Conservation (phyloP, 2,797 vertebrate species). For the Sebastes taczanowskii region DNA sequence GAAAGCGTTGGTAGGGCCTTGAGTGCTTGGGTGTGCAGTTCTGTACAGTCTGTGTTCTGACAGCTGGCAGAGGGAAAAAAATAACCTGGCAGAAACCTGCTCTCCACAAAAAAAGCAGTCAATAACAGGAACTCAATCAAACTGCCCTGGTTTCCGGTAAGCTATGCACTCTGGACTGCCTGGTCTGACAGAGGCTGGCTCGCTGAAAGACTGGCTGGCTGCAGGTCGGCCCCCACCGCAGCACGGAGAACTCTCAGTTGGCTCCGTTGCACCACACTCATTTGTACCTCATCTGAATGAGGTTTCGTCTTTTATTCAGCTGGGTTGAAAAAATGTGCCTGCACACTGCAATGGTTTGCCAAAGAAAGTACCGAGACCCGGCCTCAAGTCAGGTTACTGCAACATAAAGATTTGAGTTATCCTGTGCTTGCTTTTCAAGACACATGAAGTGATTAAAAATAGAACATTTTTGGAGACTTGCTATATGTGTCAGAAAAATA, state of each 20-base stretch:
- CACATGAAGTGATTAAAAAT: conserved; percentile 47
- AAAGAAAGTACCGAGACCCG: conserved; percentile 68
- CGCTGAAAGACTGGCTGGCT: conserved; percentile 73
- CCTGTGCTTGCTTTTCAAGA: conserved; percentile 48
- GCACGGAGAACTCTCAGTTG: conserved; percentile 66
- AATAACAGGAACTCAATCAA: conserved; percentile 96
- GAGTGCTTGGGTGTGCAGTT: conserved; percentile 54
- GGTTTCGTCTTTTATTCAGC: conserved; percentile 74
- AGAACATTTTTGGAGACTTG: conserved; percentile 33
- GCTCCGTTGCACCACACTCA: conserved; percentile 68
- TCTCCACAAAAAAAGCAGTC: conserved; percentile 84
- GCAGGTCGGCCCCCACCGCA: conserved; percentile 73
- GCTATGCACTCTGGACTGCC: conserved; percentile 76
- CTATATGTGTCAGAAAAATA: conserved; percentile 23
- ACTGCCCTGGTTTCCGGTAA: conserved; percentile 89
- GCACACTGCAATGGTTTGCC: conserved; percentile 53
- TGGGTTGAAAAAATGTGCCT: conserved; percentile 49
- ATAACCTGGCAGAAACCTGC: conserved; percentile 80
- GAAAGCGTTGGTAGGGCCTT: conserved; percentile 45
- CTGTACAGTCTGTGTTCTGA: conserved; percentile 74
- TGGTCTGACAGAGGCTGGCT: conserved; percentile 76
- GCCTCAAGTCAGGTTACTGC: conserved; percentile 61
- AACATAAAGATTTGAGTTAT: conserved; percentile 55
- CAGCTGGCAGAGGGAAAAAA: conserved; percentile 75
- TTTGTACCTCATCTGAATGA: conserved; percentile 78